A percentile compares a stretch with the other conserved stretches of the same genome.
These are phyloP conservation scores for Caenorhabditis parvicauda DNA, from an alignment of 2,888 invertebrate genomes.

Conservation along the genomic window DNA sequence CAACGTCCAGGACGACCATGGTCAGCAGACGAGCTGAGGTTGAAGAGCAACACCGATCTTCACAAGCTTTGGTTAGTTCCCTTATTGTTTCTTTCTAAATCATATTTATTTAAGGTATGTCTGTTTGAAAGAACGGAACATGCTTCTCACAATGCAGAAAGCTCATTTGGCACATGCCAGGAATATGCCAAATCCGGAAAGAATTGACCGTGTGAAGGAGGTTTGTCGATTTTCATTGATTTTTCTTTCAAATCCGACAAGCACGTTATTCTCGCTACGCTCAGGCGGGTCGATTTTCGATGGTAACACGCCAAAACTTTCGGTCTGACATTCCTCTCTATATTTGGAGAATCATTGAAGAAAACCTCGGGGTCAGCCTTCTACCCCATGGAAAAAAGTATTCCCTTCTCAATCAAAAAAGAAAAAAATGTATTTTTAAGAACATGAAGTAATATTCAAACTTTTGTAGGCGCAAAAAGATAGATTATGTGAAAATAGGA, in stretches of 20 bases:
- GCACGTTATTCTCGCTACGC: not conserved
- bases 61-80: slow-evolving; percentile 86
- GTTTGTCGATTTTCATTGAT: no score
- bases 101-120: slow-evolving; percentile 70
- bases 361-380: no score
- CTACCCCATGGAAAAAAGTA: no score
- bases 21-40: slow-evolving; percentile 83
- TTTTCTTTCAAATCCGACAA: not conserved
- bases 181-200: slow-evolving; percentile 59
- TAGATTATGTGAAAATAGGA: no score
- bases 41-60: slow-evolving; percentile 90
- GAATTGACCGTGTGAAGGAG: slow-evolving; percentile 56
- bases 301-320: no score
- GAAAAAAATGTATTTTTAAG: no score
- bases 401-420: no score
- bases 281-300: no score
- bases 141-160: slow-evolving; percentile 87
- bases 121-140: slow-evolving; percentile 90
- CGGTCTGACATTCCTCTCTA: no score
- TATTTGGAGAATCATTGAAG: no score
- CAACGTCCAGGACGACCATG: slow-evolving; percentile 69
- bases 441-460: no score
- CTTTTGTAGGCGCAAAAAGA: no score
- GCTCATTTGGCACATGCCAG: slow-evolving; percentile 69
- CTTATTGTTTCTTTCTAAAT: slow-evolving; percentile 8